Conservation (phyloP, 2,113 vertebrate species). For the Xenopus borealis region DNA sequence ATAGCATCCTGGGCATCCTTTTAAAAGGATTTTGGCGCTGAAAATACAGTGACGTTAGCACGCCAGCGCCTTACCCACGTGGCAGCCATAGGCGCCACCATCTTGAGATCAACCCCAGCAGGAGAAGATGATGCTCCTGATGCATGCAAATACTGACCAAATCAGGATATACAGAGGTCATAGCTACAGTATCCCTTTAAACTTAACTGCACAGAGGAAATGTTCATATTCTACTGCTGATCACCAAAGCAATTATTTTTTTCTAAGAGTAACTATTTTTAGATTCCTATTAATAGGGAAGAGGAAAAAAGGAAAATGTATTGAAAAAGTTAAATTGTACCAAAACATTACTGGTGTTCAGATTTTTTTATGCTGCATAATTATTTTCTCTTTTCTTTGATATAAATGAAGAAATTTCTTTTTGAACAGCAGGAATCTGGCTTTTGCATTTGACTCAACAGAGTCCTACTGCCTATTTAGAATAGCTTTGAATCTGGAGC, state of each 20-base stretch:
- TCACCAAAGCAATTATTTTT: neutral
- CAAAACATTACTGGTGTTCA: conserved; percentile 19
- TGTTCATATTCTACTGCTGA: too few relatives aligned
- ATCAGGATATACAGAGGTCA: too few relatives aligned
- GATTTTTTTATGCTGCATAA: conserved; percentile 14
- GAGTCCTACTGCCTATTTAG: conserved; percentile 34
- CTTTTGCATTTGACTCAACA: conserved; percentile 29
- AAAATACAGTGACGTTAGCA: too few relatives aligned
- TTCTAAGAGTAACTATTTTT: conserved; percentile 12
- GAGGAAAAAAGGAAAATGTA: neutral
- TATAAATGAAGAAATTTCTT: conserved; percentile 38
- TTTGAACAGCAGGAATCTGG: conserved; percentile 28
- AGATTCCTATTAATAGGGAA: conserved; percentile 7
- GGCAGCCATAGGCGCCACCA: too few relatives aligned
- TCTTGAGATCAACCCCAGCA: too few relatives aligned
- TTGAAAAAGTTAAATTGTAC: conserved; percentile 14
- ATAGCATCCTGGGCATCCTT: too few relatives aligned
- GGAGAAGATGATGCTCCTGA: too few relatives aligned
- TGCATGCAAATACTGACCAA: too few relatives aligned
- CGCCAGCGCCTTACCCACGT: too few relatives aligned
- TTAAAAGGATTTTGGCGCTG: too few relatives aligned
- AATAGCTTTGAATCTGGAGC: conserved; percentile 35
- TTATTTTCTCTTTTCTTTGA: conserved; percentile 39
- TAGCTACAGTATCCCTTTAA: too few relatives aligned
- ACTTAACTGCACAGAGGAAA: too few relatives aligned